A percentile compares a stretch with the other conserved stretches of the same genome.
These are phyloP conservation scores for Sisyra nigra DNA, from an alignment of 2,888 invertebrate genomes.

Conservation along the genomic window DNA sequence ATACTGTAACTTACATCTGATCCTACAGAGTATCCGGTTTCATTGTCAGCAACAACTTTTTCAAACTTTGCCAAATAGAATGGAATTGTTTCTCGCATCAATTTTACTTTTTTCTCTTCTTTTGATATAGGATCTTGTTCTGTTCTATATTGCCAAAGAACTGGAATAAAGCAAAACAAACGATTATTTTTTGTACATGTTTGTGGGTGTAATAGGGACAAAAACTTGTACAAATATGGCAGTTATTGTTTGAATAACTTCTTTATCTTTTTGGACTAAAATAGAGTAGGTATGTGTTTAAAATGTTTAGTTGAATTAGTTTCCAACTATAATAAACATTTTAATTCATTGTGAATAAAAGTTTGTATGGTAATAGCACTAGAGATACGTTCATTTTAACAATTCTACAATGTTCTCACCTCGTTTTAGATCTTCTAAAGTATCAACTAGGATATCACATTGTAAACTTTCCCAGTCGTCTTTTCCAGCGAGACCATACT, in stretches of 20 bases:
- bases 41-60: slow-evolving; percentile 33
- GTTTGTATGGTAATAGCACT: too few species aligned
- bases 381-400: too few species aligned
- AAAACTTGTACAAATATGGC: too few species aligned
- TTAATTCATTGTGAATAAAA: too few species aligned
- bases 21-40: slow-evolving; percentile 35
- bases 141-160: slow-evolving; percentile 30
- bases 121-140: slow-evolving; percentile 36
- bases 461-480: slow-evolving; percentile 36
- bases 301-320: too few species aligned
- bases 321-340: too few species aligned
- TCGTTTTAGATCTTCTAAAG: slow-evolving; percentile 26
- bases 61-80: slow-evolving; percentile 37
- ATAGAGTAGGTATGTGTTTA: too few species aligned
- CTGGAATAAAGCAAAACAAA: slow-evolving; percentile 16
- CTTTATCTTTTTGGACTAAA: too few species aligned
- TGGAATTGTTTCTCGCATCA: slow-evolving; percentile 36
- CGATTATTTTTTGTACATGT: too few species aligned
- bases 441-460: slow-evolving; percentile 38
- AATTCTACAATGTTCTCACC: too few species aligned
- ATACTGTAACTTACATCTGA: slow-evolving; percentile 26
- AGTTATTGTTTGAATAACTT: too few species aligned
- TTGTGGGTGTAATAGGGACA: too few species aligned
- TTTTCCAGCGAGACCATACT: slow-evolving; percentile 34
- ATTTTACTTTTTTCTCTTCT: slow-evolving; percentile 32